Conservation (phyloP, 2,888 invertebrate genomes). For the Aphodius granarius region DNA sequence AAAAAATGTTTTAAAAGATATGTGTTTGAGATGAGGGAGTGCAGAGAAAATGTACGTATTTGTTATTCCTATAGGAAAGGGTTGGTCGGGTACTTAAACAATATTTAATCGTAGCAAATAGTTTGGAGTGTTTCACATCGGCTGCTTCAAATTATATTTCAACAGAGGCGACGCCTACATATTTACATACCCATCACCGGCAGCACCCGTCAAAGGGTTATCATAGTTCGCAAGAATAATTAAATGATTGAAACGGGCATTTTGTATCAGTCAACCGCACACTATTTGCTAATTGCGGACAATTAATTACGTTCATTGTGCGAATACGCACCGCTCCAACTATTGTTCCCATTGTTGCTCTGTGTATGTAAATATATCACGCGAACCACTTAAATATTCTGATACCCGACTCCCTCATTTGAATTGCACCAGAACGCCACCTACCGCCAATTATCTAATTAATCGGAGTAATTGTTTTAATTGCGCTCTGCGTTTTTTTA, state of each 20-base stretch:
- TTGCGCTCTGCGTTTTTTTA: background rate
- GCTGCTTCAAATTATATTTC: constrained; percentile 46
- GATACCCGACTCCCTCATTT: background rate
- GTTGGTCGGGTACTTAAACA: constrained; percentile 10
- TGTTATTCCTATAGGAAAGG: too few species aligned
- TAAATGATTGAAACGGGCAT: constrained; percentile 54
- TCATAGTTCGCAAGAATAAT: constrained; percentile 51
- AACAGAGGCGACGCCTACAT: constrained; percentile 33
- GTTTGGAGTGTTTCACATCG: constrained; percentile 31
- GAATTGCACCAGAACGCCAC: background rate
- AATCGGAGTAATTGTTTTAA: background rate
- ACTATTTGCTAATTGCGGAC: constrained; percentile 53
- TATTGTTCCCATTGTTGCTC: constrained; percentile 45
- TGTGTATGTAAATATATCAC: constrained; percentile 40
- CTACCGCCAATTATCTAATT: background rate
- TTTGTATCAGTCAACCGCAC: constrained; percentile 56
- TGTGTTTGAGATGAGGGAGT: too few species aligned
- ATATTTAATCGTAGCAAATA: constrained; percentile 26
- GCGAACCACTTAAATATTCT: constrained; percentile 5
- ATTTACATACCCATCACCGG: constrained; percentile 54
- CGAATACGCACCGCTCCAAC: constrained; percentile 45
- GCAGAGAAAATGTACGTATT: too few species aligned
- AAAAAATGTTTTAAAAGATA: too few species aligned
- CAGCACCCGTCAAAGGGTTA: constrained; percentile 53
- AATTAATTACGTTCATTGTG: constrained; percentile 52